Conservation (phyloP, 2,888 invertebrate species). For the Andrena minutula region DNA sequence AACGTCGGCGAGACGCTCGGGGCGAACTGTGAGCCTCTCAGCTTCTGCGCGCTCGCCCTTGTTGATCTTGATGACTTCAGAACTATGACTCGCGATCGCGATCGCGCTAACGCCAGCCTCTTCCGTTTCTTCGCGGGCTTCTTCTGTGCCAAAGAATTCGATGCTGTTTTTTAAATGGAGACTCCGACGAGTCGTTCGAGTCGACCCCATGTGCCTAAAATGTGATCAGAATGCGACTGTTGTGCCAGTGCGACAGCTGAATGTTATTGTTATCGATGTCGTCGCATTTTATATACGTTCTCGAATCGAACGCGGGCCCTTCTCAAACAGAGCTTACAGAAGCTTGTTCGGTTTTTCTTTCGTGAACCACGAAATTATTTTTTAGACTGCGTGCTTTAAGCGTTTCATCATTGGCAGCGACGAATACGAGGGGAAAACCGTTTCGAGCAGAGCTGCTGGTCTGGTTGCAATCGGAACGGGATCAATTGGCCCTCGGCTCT, state of each 20-base stretch:
- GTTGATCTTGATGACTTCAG: constrained; percentile 51
- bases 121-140: constrained; percentile 67
- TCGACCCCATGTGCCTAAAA: constrained; percentile 73
- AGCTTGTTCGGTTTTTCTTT: constrained; percentile 1
- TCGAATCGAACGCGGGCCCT: background rate
- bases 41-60: constrained; percentile 65
- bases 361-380: constrained; percentile 8
- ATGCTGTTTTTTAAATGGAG: constrained; percentile 53
- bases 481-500: background rate
- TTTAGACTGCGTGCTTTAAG: constrained; percentile 2
- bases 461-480: background rate
- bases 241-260: constrained; percentile 31
- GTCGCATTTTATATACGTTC: constrained; percentile 25
- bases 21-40: constrained; percentile 64
- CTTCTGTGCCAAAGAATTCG: constrained; percentile 63
- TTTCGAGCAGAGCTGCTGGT: background rate
- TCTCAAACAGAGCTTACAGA: constrained; percentile 1
- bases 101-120: constrained; percentile 23
- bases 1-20: constrained; percentile 39
- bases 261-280: constrained; percentile 49
- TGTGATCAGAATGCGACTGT: constrained; percentile 56
- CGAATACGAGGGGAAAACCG: background rate
- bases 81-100: background rate
- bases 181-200: constrained; percentile 61
- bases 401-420: constrained; percentile 1